Percentiles rank a stretch among this genome's conserved stretches.
phyloP scores from a whole-genome alignment of 2,888 invertebrate genomes.

The Limnephilus auricula region DNA sequence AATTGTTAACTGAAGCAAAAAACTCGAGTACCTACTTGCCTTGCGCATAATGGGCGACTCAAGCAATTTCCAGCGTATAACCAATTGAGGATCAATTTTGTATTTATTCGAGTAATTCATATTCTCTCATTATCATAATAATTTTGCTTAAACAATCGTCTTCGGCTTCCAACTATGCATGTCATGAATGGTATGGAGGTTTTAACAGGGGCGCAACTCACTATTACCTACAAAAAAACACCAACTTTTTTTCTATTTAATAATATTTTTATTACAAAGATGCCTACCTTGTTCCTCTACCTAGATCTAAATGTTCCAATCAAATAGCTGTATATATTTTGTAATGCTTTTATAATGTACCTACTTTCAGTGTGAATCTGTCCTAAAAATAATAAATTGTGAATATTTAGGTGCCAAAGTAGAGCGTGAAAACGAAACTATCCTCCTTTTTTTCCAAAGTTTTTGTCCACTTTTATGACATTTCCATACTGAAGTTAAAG shows the following conservation, averaged over 20 bases:
- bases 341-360: too few species aligned
- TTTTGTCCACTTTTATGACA: too few species aligned
- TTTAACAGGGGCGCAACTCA: slow-evolving; percentile 17
- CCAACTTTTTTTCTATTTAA: neutral
- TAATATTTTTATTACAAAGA: too few species aligned
- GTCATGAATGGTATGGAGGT: neutral
- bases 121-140: slow-evolving; percentile 42
- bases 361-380: too few species aligned
- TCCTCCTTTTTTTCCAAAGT: too few species aligned
- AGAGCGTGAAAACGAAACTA: too few species aligned
- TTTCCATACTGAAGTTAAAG: too few species aligned
- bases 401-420: too few species aligned
- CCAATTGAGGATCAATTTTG: slow-evolving; percentile 38
- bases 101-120: slow-evolving; percentile 43
- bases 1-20: neutral
- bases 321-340: too few species aligned
- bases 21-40: neutral
- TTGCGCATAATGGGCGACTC: slow-evolving; percentile 4
- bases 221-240: neutral
- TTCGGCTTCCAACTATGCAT: slow-evolving; percentile 29
- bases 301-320: too few species aligned
- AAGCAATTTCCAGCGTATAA: slow-evolving; percentile 3
- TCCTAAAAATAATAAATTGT: too few species aligned
- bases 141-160: slow-evolving; percentile 49
- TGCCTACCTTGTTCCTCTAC: too few species aligned